Conservation (phyloP, 1,140 invertebrate genomes). For the Nephila pilipes region DNA sequence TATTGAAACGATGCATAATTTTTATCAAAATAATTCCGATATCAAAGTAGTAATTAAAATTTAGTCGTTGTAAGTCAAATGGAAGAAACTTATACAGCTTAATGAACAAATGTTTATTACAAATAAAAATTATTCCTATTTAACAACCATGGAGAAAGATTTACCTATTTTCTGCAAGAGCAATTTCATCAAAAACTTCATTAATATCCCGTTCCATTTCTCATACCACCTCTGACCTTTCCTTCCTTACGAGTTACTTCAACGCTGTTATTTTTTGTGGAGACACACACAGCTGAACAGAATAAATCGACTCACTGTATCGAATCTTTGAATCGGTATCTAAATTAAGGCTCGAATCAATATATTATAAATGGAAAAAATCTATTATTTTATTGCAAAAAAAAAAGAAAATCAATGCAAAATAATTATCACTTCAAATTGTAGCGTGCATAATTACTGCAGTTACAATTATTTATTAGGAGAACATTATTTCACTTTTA, state of each 20-base stretch:
- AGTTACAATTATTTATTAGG: no score
- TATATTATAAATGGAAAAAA: neutral
- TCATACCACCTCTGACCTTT: conserved; percentile 74
- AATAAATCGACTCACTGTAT: neutral
- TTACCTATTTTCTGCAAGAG: conserved; percentile 73
- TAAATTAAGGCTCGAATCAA: neutral
- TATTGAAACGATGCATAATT: no score
- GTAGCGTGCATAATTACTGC: no score
- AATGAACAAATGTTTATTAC: no score
- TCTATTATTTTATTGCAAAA: no score
- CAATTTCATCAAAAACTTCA: conserved; percentile 73
- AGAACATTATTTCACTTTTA: neutral
- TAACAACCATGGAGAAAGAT: neutral
- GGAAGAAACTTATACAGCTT: neutral
- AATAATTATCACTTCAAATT: no score
- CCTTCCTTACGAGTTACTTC: conserved; percentile 22
- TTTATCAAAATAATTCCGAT: no score
- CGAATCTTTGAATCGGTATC: neutral
- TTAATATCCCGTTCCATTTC: conserved; percentile 75
- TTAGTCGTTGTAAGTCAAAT: neutral
- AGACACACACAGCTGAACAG: neutral
- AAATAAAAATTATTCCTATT: no score
- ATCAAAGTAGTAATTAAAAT: no score
- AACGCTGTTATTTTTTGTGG: conserved; percentile 46
- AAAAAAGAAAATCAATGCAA: no score